A percentile compares a stretch with the other conserved stretches of the same genome.
Conservation (phyloP, 2,888 invertebrate species). For the Hemaris fuciformis region DNA sequence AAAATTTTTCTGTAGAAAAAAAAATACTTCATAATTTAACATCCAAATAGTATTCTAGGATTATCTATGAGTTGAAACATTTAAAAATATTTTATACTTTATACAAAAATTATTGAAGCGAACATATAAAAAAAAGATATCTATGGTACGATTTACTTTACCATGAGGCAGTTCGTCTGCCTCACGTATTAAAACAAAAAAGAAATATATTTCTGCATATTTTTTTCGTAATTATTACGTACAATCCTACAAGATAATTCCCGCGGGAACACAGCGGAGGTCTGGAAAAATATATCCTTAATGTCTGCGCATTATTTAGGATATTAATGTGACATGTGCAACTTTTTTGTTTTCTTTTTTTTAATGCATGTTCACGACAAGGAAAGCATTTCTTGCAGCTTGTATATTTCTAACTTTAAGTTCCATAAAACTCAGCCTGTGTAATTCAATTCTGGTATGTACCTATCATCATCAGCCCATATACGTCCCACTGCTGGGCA, state of each 20-base stretch:
- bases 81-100: background rate
- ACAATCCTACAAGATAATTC: background rate
- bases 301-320: background rate
- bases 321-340: background rate
- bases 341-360: background rate
- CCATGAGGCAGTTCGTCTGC: background rate
- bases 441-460: no score
- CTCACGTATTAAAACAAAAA: background rate
- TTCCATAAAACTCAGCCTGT: no score
- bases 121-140: background rate
- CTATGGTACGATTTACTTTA: background rate
- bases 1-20: no score
- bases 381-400: no score
- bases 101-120: background rate
- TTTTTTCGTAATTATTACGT: background rate
- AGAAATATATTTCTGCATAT: background rate
- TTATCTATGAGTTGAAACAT: background rate
- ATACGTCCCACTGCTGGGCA: no score
- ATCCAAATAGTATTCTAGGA: no score
- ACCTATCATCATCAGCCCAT: no score
- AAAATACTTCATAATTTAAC: no score
- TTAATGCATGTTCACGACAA: no score
- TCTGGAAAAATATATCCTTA: constrained; percentile 1
- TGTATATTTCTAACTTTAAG: no score
- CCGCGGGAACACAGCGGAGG: background rate